Conservation (phyloP, 1,140 invertebrate species). For the Pomacea maculata region DNA sequence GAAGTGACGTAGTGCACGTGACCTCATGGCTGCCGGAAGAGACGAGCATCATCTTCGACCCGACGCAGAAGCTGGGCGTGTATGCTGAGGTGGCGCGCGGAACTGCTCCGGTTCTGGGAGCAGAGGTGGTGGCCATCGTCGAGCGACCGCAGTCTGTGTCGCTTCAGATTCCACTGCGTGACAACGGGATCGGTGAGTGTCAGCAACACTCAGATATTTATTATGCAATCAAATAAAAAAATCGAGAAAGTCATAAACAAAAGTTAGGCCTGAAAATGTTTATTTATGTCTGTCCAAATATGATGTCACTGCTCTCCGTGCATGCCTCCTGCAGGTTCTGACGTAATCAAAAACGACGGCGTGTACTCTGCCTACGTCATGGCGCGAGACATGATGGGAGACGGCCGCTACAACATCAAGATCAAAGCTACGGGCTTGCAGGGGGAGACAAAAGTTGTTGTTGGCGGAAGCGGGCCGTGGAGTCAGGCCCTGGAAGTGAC, state of each 20-base stretch:
- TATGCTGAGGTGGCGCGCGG: conserved; percentile 31
- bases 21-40: conserved; percentile 24
- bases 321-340: conserved; percentile 23
- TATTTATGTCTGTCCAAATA: too few species aligned
- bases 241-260: not conserved
- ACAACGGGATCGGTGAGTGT: conserved; percentile 32
- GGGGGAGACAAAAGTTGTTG: conserved; percentile 26
- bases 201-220: too few species aligned
- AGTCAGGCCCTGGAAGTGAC: conserved; percentile 24
- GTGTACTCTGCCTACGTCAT: conserved; percentile 35
- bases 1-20: conserved; percentile 18
- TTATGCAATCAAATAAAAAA: not conserved
- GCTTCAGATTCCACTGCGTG: conserved; percentile 16
- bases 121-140: conserved; percentile 27
- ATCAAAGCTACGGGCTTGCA: conserved; percentile 24
- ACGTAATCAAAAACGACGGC: conserved; percentile 38
- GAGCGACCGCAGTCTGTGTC: conserved; percentile 29
- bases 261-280: too few species aligned
- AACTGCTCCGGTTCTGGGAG: conserved; percentile 27
- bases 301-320: too few species aligned
- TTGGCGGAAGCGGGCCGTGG: conserved; percentile 2
- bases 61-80: conserved; percentile 28
- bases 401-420: conserved; percentile 41
- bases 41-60: conserved; percentile 21
- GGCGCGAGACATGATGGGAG: conserved; percentile 25